These are phyloP conservation scores for Leucophenga maculata DNA, from an alignment of 2,888 invertebrate species.

Conservation along the genomic window DNA sequence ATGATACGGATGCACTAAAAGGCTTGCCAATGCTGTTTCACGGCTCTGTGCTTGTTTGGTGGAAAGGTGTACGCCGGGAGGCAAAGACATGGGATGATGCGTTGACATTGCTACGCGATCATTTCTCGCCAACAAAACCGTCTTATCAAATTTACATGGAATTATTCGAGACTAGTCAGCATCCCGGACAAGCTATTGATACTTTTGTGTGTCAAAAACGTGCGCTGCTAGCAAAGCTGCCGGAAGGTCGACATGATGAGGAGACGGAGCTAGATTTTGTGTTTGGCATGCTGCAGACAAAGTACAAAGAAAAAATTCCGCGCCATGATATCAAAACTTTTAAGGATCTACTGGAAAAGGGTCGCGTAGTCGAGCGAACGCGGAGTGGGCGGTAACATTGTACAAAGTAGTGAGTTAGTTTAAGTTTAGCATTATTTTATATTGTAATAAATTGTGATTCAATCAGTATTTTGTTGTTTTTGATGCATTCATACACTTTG, in stretches of 20 bases:
- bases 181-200: constrained; percentile 50
- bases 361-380: constrained; percentile 61
- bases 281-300: constrained; percentile 60
- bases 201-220: constrained; percentile 66
- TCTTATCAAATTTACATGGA: constrained; percentile 68
- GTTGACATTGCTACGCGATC: constrained; percentile 61
- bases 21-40: constrained; percentile 63
- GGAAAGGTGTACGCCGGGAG: constrained; percentile 67
- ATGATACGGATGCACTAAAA: constrained; percentile 63
- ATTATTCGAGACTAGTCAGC: constrained; percentile 61
- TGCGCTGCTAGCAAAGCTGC: constrained; percentile 65
- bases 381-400: no score
- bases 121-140: constrained; percentile 68
- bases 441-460: no score
- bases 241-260: constrained; percentile 66
- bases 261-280: constrained; percentile 67
- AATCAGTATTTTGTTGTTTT: no score
- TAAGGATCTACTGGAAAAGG: constrained; percentile 61
- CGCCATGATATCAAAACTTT: constrained; percentile 64
- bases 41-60: constrained; percentile 63
- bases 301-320: constrained; percentile 61
- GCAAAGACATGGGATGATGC: constrained; percentile 63
- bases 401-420: no score
- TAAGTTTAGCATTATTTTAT: no score
- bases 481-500: no score